Percentiles rank a stretch among this genome's conserved stretches.
Evolutionary conservation across 2,888 invertebrate species (phyloP).

Genomic region (Lysandra coridon): DNA sequence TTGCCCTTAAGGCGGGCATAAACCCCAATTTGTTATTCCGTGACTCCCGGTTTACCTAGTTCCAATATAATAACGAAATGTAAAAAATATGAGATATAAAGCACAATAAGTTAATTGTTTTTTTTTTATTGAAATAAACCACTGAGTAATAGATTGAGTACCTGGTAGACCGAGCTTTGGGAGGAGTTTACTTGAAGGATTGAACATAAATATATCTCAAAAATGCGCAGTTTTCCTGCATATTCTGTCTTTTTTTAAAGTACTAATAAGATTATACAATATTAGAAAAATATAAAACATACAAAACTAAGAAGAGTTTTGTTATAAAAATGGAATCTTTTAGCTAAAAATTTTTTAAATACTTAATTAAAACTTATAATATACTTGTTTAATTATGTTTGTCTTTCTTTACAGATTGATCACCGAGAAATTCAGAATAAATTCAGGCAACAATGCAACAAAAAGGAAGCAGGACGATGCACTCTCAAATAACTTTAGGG

Average conservation of each 20-base stretch:
- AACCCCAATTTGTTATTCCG: too few species aligned
- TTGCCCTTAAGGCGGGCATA: too few species aligned
- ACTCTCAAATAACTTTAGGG: slow-evolving; percentile 58
- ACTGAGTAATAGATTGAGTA: not conserved
- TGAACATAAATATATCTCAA: not conserved
- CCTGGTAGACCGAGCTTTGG: not conserved
- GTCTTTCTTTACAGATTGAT: slow-evolving; percentile 65
- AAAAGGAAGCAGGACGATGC: slow-evolving; percentile 69
- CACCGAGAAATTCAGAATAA: slow-evolving; percentile 76
- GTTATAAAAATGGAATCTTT: not conserved
- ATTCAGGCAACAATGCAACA: slow-evolving; percentile 71
- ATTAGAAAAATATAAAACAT: not conserved
- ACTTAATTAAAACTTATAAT: not conserved
- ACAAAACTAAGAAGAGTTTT: not conserved
- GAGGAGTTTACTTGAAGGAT: not conserved
- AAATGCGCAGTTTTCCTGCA: not conserved
- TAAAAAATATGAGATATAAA: too few species aligned
- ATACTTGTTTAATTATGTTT: not conserved
- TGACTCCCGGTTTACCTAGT: too few species aligned
- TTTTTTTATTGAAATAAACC: not conserved
- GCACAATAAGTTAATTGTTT: not conserved
- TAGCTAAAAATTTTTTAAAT: not conserved
- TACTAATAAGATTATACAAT: too few species aligned
- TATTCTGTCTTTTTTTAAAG: too few species aligned
- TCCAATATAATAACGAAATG: too few species aligned